These are phyloP conservation scores for Trematomus loennbergii DNA, from an alignment of 2,113 vertebrate genomes.

Conservation along the genomic window DNA sequence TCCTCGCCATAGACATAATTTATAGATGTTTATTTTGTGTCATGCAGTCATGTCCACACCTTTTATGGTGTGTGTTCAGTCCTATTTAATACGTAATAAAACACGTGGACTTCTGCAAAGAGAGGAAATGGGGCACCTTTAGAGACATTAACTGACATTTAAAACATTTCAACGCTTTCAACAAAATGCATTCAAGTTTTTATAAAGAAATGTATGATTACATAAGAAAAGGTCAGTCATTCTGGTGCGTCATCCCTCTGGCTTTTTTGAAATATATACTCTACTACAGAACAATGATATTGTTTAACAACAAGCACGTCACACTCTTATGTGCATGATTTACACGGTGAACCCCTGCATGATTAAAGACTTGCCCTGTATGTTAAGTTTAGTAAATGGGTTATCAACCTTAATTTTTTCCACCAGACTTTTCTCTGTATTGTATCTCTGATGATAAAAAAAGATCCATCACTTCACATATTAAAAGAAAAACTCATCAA, in stretches of 20 bases:
- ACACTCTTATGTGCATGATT: background rate
- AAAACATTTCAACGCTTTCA: conserved; percentile 1
- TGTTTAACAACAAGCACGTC: background rate
- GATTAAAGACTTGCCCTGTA: background rate
- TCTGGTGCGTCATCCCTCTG: background rate
- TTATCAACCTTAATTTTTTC: background rate
- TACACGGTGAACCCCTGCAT: background rate
- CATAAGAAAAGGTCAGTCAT: background rate
- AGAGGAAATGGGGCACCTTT: background rate
- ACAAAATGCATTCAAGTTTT: conserved; percentile 11
- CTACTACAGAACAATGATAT: background rate
- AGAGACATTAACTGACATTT: background rate
- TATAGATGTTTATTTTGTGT: background rate
- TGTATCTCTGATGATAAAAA: background rate
- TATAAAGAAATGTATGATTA: background rate
- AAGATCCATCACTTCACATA: conserved; percentile 1
- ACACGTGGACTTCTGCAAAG: background rate
- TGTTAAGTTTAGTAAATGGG: background rate
- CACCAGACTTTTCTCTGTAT: background rate
- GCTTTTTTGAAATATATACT: background rate
- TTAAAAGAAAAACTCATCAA: conserved; percentile 5
- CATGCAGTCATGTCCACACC: background rate
- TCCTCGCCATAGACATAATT: too few relatives aligned
- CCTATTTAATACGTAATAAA: conserved; percentile 7
- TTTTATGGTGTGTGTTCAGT: conserved; percentile 27